Conservation (phyloP, 2,888 invertebrate genomes). For the Tenthredo notha region DNA sequence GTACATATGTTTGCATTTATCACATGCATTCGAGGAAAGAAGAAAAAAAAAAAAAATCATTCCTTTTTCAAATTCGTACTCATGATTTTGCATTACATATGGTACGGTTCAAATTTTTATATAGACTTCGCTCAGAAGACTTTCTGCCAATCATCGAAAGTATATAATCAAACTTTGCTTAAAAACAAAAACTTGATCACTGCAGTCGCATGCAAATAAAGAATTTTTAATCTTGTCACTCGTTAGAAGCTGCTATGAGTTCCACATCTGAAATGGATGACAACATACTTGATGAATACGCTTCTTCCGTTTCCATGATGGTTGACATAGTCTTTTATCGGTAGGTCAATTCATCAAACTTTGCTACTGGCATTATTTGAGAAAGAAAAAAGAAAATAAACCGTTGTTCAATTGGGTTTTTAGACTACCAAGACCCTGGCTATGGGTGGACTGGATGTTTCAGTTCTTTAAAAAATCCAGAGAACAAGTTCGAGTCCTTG, state of each 20-base stretch:
- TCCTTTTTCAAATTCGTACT: too few species aligned
- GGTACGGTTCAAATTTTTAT: too few species aligned
- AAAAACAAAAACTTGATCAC: too few species aligned
- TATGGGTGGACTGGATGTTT: slow-evolving; percentile 81
- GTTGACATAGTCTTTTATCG: slow-evolving; percentile 72
- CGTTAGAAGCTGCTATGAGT: slow-evolving; percentile 86
- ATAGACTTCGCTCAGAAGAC: too few species aligned
- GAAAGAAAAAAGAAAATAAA: too few species aligned
- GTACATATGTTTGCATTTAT: too few species aligned
- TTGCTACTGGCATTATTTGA: too few species aligned
- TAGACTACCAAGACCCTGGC: slow-evolving; percentile 80
- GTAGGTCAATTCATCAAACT: slow-evolving; percentile 53
- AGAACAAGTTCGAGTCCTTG: slow-evolving; percentile 78
- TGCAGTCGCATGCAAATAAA: neutral
- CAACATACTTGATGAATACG: slow-evolving; percentile 79
- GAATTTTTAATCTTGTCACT: slow-evolving; percentile 41
- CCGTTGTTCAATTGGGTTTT: neutral
- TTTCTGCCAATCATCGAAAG: too few species aligned
- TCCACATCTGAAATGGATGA: slow-evolving; percentile 80
- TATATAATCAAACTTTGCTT: too few species aligned
- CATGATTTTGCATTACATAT: too few species aligned
- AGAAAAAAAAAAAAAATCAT: too few species aligned
- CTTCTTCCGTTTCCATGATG: slow-evolving; percentile 80
- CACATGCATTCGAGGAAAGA: too few species aligned
- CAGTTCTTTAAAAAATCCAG: slow-evolving; percentile 79